Conservation (phyloP, 2,113 vertebrate genomes). For the Eleginops maclovinus region DNA sequence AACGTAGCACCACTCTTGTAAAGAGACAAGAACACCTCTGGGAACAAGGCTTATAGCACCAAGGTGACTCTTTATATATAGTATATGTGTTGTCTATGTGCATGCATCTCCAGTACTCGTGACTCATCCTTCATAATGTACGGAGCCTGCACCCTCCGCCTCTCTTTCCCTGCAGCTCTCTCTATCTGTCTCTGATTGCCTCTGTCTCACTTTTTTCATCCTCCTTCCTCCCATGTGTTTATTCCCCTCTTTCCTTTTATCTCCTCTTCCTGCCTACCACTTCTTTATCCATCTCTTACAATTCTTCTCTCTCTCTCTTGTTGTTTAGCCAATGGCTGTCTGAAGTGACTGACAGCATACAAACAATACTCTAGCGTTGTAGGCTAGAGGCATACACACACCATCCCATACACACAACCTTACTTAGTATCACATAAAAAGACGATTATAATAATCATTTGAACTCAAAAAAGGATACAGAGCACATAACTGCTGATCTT, state of each 20-base stretch:
- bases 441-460: constrained; percentile 46
- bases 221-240: constrained; percentile 49
- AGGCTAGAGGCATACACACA: constrained; percentile 13
- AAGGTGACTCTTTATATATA: constrained; percentile 40
- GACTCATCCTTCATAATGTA: constrained; percentile 57
- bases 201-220: constrained; percentile 20
- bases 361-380: constrained; percentile 56
- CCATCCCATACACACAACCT: constrained; percentile 22
- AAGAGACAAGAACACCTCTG: constrained; percentile 40
- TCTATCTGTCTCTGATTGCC: constrained; percentile 35
- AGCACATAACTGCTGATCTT: not conserved
- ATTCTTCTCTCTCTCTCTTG: constrained; percentile 22
- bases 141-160: constrained; percentile 20
- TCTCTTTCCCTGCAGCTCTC: constrained; percentile 31
- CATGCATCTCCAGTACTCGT: constrained; percentile 20
- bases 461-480: constrained; percentile 15
- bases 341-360: constrained; percentile 66
- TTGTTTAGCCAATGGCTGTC: constrained; percentile 65
- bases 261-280: constrained; percentile 53
- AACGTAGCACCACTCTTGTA: constrained; percentile 22
- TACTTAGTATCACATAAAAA: constrained; percentile 33
- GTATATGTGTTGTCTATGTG: constrained; percentile 14
- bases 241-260: constrained; percentile 57
- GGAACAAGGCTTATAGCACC: constrained; percentile 41
- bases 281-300: constrained; percentile 40